These are phyloP conservation scores for Euura lappo DNA, from an alignment of 1,140 invertebrate genomes.

Conservation along the genomic window DNA sequence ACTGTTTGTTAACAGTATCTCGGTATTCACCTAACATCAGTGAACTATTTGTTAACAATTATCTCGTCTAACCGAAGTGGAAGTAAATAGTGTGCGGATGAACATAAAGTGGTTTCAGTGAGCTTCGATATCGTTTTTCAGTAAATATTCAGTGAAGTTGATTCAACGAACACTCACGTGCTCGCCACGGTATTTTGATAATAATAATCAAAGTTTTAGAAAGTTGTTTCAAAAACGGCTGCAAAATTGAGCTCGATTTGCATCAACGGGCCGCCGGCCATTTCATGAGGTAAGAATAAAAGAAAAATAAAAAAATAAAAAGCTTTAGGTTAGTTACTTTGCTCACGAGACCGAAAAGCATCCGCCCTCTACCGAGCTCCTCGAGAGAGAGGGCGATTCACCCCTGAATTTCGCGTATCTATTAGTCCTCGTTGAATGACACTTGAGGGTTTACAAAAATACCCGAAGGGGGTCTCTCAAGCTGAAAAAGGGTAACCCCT, in stretches of 20 bases:
- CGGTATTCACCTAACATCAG: background rate
- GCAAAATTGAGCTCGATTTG: conserved; percentile 60
- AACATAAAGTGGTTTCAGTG: background rate
- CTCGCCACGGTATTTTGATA: background rate
- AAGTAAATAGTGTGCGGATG: background rate
- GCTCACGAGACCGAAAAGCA: background rate
- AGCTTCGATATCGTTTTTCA: too few species aligned
- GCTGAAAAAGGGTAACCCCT: too few species aligned
- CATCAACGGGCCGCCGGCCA: conserved; percentile 60
- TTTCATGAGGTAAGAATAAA: conserved; percentile 53
- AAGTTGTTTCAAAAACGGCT: conserved; percentile 50
- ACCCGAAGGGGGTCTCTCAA: too few species aligned
- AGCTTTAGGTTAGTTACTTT: background rate
- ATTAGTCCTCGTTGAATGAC: conserved; percentile 59
- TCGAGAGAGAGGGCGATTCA: background rate
- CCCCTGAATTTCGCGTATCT: conserved; percentile 45
- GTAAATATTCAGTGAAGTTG: background rate
- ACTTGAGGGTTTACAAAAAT: conserved; percentile 43
- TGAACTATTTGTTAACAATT: background rate
- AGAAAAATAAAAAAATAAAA: background rate
- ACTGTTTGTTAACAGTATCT: too few species aligned
- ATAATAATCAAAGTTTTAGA: background rate
- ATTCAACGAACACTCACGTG: background rate
- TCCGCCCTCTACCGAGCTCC: background rate
- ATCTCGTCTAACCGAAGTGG: too few species aligned